These are phyloP conservation scores for Buteo buteo DNA, from an alignment of 2,113 vertebrate species.

Conservation along the genomic window DNA sequence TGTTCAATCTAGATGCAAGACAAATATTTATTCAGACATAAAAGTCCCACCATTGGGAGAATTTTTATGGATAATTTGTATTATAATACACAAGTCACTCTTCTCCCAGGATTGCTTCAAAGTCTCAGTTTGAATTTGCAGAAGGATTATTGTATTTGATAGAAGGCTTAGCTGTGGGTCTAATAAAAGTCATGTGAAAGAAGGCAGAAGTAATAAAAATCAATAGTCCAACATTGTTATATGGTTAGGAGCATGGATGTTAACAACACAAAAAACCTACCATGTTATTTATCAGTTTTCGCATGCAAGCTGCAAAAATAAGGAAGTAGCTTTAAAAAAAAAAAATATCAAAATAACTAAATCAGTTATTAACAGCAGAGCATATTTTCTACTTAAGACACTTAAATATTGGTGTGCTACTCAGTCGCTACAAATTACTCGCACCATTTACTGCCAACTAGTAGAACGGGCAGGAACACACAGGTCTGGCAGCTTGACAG, in stretches of 20 bases:
- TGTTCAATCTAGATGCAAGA: not conserved
- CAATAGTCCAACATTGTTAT: not conserved
- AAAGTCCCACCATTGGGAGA: not conserved
- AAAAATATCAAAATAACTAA: not conserved
- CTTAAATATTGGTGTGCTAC: not conserved
- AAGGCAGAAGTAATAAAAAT: not conserved
- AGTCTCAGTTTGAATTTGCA: not conserved
- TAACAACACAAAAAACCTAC: not conserved
- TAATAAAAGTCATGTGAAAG: not conserved
- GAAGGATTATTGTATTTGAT: conserved; percentile 18
- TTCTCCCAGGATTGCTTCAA: not conserved
- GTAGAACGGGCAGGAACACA: not conserved
- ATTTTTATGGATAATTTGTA: not conserved
- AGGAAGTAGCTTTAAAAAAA: not conserved
- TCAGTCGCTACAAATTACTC: not conserved
- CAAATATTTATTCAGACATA: not conserved
- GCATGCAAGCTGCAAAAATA: not conserved
- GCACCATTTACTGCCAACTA: not conserved
- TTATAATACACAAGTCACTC: not conserved
- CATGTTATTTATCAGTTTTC: not conserved
- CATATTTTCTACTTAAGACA: not conserved
- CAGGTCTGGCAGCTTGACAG: not conserved
- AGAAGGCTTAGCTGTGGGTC: not conserved
- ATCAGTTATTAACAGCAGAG: not conserved
- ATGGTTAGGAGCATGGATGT: not conserved